These are phyloP conservation scores for Cephus pygmeus DNA, from an alignment of 2,888 invertebrate species.

Conservation along the genomic window DNA sequence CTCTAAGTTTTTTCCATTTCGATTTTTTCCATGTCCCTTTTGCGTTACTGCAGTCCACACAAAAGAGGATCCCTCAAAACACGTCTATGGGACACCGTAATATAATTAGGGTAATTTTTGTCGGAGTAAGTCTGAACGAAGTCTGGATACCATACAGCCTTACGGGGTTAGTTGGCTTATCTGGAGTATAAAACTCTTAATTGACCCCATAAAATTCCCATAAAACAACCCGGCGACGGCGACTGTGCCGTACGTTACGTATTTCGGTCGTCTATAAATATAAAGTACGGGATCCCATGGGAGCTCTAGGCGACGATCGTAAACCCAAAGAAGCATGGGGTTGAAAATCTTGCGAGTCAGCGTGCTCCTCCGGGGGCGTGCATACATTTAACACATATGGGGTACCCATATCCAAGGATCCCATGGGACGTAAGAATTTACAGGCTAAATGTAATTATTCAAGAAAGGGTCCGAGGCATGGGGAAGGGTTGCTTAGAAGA, in stretches of 20 bases:
- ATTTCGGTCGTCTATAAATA: neutral
- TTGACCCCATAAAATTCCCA: neutral
- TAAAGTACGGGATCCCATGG: neutral
- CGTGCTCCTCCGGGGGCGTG: neutral
- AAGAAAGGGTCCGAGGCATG: neutral
- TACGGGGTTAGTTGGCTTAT: neutral
- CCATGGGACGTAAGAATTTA: conserved; percentile 2
- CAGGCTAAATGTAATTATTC: neutral
- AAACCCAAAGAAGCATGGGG: neutral
- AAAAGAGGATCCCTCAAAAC: neutral
- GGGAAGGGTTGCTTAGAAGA: neutral
- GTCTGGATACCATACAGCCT: neutral
- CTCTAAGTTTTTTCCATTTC: neutral
- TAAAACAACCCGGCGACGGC: neutral
- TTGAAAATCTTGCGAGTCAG: neutral
- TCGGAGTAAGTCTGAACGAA: neutral
- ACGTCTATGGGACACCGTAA: neutral
- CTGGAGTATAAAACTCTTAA: neutral
- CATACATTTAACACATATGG: neutral
- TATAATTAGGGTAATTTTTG: neutral
- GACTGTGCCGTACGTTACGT: neutral
- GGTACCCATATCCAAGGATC: neutral
- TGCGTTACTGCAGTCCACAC: neutral
- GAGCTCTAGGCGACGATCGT: neutral
- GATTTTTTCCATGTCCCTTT: neutral